Evolutionary conservation across 1,140 invertebrate genomes (phyloP), one percentile per base, ranked within the genome.

Genomic region (Cydia pomonella): DNA sequence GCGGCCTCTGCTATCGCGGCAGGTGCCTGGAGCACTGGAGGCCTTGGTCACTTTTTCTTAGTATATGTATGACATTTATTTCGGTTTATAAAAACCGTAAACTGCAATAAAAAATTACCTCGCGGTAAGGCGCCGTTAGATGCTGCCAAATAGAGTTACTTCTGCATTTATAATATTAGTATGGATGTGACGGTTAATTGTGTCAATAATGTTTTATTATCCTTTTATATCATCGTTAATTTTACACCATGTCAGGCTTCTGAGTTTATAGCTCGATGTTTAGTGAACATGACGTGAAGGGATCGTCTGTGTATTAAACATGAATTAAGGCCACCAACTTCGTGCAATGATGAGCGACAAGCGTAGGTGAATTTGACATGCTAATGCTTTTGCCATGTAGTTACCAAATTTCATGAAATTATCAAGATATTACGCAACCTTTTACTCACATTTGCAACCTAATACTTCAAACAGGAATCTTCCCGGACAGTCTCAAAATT

Each of bases 281-380:
- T 50, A 50, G n/a, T 18, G 47, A 50, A 50, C n/a, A 50, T 50
- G 47, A 50, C n/a, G 47, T 50, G 47, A 50, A 47, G 47, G 47
- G 47, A 50, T 50, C 47, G 18, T 7, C 6, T 50, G n/a, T n/a
- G 47, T 18, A 50, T 50, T 50, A 50, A 50, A 50, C 47, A 3
- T 18, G 47, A 47, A 50, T 50, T n/a, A 18, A 50, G 47, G 47
- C 47, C 16, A 59, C 18, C 5, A 21, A n/a, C 50, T 59, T 59
- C 2, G 10, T 59, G 10, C 21, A 59, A 23, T 59, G 21, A 59
- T 21, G 21, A 59, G 4, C 9, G 21, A 59, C 53, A 59, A 12
- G 53, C 21, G 21, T 23, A 23, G 18, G 21, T 23, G 53, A 12
- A 23, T 59, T 59, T 59, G 53, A 6, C 53, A 59, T 23, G 21